Evolutionary conservation across 2,888 invertebrate genomes (phyloP), one percentile per base, ranked within the genome.

Genomic region (Tridacna gigas): DNA sequence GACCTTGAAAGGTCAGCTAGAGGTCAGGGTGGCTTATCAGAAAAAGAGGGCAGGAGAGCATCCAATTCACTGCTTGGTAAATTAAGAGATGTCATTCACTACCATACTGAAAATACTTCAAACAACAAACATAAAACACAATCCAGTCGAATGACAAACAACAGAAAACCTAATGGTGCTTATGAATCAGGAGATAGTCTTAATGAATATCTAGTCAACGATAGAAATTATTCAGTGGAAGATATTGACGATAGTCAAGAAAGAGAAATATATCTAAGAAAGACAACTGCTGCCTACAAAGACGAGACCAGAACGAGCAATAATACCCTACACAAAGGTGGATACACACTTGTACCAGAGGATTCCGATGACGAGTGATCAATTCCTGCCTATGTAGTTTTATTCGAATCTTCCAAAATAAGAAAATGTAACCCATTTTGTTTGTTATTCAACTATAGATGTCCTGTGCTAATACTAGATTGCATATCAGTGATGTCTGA

Each of bases 291-390:
- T 60, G 60, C 60, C 9, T 18, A 3, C 13, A 20, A 67, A 67
- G 13, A 20, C 18, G 20, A 20, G 37, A 15, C 67, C 0, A 28
- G 67, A 37, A 26, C 0, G 28, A 28, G 28, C 12, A n/a, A 56
- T 74, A 15, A 7, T 18, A 5, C 74, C 12, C 28, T 71, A 25
- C 45, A 71, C 25, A 75, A 75, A 47, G 75, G 63, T 1, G 75
- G 65, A 5, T 75, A 75, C 15, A 47, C 26, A 20, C 60, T 75
- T 20, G 45, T 75, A 47, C 22, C 63, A 13, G 63, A 63, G 25
- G 63, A 47, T 18, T 75, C 75, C 1, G 75, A 75, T 13, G 47
- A 28, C 3, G 65, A 75, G 7, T 37, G 37, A 37, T 37, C 2
- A 4, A 37, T 37, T 37, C 7, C 37, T 37, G 37, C 37, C 7